These are phyloP conservation scores for Chalcis sispes DNA, from an alignment of 2,888 invertebrate species.

Conservation along the genomic window DNA sequence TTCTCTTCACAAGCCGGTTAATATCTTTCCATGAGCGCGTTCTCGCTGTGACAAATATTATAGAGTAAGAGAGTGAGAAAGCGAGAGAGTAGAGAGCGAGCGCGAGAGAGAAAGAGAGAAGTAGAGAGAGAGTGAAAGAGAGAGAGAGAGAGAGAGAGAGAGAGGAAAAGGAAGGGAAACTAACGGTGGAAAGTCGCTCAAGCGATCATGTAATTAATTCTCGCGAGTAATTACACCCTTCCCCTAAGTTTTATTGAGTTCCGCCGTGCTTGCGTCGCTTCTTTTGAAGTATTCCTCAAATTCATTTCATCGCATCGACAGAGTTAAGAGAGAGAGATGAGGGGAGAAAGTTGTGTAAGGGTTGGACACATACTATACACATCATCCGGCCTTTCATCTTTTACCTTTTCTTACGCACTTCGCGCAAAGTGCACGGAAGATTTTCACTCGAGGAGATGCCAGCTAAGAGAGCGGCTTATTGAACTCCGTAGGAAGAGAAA, in stretches of 20 bases:
- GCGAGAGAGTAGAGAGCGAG: too few relatives aligned
- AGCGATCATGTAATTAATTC: conserved; percentile 14
- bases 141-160: not conserved
- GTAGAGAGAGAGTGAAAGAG: too few relatives aligned
- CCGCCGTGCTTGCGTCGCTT: not conserved
- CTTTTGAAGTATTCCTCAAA: conserved; percentile 25
- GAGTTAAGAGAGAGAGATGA: not conserved
- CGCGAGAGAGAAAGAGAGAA: too few relatives aligned
- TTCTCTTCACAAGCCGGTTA: not conserved
- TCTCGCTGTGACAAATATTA: conserved; percentile 1
- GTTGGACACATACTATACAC: too few relatives aligned
- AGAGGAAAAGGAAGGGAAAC: not conserved
- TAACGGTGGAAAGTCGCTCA: not conserved
- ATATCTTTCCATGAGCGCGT: not conserved
- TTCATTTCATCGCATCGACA: conserved; percentile 12
- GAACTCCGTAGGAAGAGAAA: too few relatives aligned
- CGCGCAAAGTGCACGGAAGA: too few relatives aligned
- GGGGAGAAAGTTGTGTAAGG: too few relatives aligned
- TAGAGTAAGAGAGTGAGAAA: not conserved
- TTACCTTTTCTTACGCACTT: too few relatives aligned
- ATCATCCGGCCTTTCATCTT: not conserved
- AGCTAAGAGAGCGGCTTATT: too few relatives aligned
- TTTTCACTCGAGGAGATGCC: too few relatives aligned
- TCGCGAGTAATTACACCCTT: not conserved
- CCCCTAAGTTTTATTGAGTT: not conserved